These are phyloP conservation scores for Macrotus californicus DNA, from an alignment of 2,113 vertebrate genomes.

Conservation along the genomic window DNA sequence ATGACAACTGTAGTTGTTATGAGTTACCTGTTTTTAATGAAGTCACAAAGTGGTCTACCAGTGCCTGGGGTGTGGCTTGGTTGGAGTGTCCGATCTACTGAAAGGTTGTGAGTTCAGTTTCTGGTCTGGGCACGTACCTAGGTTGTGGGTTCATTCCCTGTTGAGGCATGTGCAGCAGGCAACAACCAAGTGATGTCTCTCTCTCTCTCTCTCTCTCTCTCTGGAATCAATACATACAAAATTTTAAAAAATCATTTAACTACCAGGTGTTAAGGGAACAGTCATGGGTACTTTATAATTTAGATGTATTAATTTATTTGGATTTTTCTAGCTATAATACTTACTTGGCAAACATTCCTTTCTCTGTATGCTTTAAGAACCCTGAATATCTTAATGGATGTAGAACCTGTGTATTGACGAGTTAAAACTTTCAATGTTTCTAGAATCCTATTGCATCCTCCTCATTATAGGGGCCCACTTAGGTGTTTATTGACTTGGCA, in stretches of 20 bases:
- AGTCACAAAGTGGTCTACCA: background rate
- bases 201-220: too few relatives aligned
- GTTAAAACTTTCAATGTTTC: background rate
- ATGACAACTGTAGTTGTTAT: background rate
- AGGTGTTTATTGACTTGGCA: background rate
- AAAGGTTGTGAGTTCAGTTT: too few relatives aligned
- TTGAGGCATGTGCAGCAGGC: too few relatives aligned
- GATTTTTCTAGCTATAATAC: background rate
- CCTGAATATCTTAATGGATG: background rate
- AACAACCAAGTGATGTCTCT: too few relatives aligned
- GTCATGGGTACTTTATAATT: background rate
- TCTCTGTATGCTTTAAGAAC: background rate
- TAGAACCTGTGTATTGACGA: background rate
- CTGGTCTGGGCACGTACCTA: too few relatives aligned
- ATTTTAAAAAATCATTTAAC: too few relatives aligned
- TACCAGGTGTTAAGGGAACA: background rate
- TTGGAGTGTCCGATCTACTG: too few relatives aligned
- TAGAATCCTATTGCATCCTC: background rate
- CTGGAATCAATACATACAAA: too few relatives aligned
- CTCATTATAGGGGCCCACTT: background rate
- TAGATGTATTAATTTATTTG: background rate
- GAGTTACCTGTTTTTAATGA: background rate
- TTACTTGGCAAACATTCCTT: background rate
- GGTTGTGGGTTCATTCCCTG: too few relatives aligned
- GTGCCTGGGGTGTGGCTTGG: too few relatives aligned